Conservation (phyloP, 2,888 invertebrate genomes). For the Malthinus flaveolus region DNA sequence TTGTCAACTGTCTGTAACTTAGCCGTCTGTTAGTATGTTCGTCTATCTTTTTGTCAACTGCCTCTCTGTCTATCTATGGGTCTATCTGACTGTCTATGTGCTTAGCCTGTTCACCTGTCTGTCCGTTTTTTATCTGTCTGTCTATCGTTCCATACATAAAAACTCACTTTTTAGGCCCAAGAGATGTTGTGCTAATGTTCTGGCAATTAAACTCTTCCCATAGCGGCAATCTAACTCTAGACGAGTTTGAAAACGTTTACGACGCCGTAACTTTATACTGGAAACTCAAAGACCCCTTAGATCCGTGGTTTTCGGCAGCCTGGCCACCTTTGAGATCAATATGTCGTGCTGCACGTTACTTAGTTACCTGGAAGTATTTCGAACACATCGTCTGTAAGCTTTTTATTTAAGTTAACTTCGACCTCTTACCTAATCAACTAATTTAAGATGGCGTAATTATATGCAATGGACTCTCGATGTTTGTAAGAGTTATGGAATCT, state of each 20-base stretch:
- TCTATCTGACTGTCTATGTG: too few species aligned
- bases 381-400: constrained; percentile 72
- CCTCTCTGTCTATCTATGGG: too few species aligned
- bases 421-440: background rate
- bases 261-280: constrained; percentile 75
- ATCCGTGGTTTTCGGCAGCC: constrained; percentile 73
- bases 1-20: too few species aligned
- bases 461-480: constrained; percentile 75
- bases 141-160: too few species aligned
- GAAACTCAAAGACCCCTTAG: constrained; percentile 69
- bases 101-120: too few species aligned
- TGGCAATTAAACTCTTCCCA: constrained; percentile 73
- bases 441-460: constrained; percentile 70
- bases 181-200: constrained; percentile 80
- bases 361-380: constrained; percentile 74
- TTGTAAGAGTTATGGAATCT: constrained; percentile 68
- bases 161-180: constrained; percentile 57
- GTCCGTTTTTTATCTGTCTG: too few species aligned
- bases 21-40: too few species aligned
- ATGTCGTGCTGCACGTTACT: constrained; percentile 62
- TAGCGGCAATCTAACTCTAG: constrained; percentile 67
- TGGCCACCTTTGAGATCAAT: constrained; percentile 64
- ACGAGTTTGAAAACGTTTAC: constrained; percentile 75
- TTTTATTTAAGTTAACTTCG: background rate
- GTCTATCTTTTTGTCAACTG: too few species aligned